phyloP scores from a whole-genome alignment of 2,113 vertebrate genomes.

The Mustela lutreola region DNA sequence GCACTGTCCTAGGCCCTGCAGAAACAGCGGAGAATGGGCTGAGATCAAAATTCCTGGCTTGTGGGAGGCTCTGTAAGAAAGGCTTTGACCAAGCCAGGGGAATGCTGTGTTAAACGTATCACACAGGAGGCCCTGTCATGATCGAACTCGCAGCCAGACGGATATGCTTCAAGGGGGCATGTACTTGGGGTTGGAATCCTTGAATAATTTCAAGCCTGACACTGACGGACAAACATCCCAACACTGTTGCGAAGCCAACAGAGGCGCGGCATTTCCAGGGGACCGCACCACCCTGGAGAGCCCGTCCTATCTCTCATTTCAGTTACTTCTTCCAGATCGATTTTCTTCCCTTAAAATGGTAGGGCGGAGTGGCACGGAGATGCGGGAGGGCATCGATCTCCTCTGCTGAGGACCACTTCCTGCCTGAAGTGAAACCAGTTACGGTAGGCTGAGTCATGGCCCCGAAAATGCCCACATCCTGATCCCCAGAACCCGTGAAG shows the following conservation, averaged over 20 bases:
- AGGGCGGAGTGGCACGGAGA: too few relatives aligned
- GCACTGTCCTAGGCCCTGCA: not conserved
- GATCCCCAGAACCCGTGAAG: not conserved
- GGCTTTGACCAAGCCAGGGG: not conserved
- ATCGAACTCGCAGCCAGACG: not conserved
- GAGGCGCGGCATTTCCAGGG: not conserved
- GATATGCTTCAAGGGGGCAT: not conserved
- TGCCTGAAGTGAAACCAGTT: not conserved
- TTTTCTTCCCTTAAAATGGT: not conserved
- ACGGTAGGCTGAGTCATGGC: not conserved
- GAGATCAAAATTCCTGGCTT: not conserved
- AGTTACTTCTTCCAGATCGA: not conserved
- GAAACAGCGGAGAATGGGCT: not conserved
- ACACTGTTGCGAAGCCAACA: not conserved
- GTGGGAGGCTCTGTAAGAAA: not conserved
- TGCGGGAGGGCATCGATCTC: not conserved
- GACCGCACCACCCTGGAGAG: not conserved
- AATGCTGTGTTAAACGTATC: not conserved
- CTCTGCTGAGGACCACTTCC: not conserved
- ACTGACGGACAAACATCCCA: not conserved
- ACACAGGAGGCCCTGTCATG: not conserved
- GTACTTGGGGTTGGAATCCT: not conserved
- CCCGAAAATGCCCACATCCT: fast-evolving
- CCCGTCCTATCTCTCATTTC: not conserved
- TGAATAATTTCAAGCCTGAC: not conserved